phyloP scores from a whole-genome alignment of 2,888 invertebrate genomes.

The Sinelater perroti region DNA sequence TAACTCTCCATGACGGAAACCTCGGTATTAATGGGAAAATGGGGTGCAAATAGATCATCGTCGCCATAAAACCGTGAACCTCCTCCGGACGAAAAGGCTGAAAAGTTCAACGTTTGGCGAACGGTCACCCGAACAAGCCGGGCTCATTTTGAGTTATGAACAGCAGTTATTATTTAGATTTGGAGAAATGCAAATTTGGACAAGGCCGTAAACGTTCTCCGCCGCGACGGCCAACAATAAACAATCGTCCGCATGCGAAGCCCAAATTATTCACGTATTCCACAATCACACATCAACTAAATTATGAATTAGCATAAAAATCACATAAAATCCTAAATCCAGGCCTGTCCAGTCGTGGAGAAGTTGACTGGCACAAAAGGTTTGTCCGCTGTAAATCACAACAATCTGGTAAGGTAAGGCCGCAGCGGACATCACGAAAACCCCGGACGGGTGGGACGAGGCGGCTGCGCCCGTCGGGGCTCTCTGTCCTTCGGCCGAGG shows the following conservation, averaged over 20 bases:
- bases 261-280: conserved; percentile 37
- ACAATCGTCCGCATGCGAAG: conserved; percentile 29
- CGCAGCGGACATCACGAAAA: conserved; percentile 41
- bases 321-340: conserved; percentile 60
- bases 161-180: conserved; percentile 15
- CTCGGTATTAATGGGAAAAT: conserved; percentile 1
- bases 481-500: not conserved
- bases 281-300: conserved; percentile 50
- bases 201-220: conserved; percentile 22
- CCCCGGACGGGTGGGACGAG: conserved; percentile 19
- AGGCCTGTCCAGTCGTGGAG: conserved; percentile 53
- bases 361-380: conserved; percentile 61
- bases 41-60: not conserved
- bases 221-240: conserved; percentile 28
- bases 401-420: conserved; percentile 43
- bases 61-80: no score
- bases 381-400: conserved; percentile 60
- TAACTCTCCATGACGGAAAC: conserved; percentile 9
- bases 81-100: no score
- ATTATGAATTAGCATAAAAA: conserved; percentile 61
- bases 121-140: no score
- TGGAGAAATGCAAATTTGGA: conserved; percentile 13
- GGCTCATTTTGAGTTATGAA: not conserved
- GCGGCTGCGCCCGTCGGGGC: not conserved
- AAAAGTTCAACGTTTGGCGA: no score